Evolutionary conservation across 2,113 vertebrate species (phyloP), one percentile per base, ranked within the genome.

Genomic region (Epinephelus moara): DNA sequence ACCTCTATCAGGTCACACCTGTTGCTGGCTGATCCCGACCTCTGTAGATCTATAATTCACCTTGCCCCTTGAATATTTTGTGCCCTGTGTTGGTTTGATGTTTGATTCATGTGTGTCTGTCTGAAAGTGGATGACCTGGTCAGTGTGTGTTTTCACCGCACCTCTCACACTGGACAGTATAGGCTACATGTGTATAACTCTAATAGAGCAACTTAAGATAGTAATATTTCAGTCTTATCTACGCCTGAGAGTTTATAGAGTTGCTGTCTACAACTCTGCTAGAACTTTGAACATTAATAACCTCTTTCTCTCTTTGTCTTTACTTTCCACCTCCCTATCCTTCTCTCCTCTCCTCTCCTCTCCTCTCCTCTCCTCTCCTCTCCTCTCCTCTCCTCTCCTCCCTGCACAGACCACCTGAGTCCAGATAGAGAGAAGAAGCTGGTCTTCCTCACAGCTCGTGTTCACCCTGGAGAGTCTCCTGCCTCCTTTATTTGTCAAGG

Each of bases 401-500:
- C n/a, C n/a, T 37, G n/a, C 91, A 87, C 90, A 99, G 98, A 66
- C 7, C 97, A 96, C 84, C 95, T 96, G 81, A 88, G 85, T 66
- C 93, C 95, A 68, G 97, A 97, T 64, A 92, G 87, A 59, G 97
- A 97, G 87, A 97, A 98, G 94, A 98, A 96, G 91, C 95, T 99
- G 86, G 96, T 99, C 52, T 97, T 99, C 90, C 97, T 99, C 82
- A 99, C 97, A 0, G 95, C 97, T 52, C 96, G 98, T n/a, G 97
- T 99, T 80, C 98, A 99, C 86, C 98, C 98, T 0, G 98, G 98
- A 88, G 97, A 99, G 94, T 99, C 98, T 13, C 98, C 98, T 1
- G 98, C 98, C 64, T 99, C 98, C 70, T 99, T 99, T 3, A 94
- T 99, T 81, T 99, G 98, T 93, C 98, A 99, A 96, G 98, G 98